These are phyloP conservation scores for Sphaeridia pumilis DNA, from an alignment of 2,888 invertebrate genomes.

Conservation along the genomic window DNA sequence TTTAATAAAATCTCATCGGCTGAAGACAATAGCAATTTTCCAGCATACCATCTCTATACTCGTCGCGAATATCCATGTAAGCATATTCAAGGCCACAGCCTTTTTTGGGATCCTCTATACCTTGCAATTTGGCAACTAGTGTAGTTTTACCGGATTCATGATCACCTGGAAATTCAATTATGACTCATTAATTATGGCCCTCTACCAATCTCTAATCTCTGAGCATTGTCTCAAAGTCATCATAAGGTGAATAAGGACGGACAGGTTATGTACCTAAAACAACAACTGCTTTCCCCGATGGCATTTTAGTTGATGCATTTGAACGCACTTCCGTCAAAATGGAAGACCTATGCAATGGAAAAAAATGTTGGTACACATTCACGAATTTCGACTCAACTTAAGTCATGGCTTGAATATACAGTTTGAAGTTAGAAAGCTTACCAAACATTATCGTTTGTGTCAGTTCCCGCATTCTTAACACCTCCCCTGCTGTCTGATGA, in stretches of 20 bases:
- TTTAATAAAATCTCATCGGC: too few species aligned
- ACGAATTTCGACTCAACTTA: too few species aligned
- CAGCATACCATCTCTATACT: conserved; percentile 83
- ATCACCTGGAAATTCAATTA: conserved; percentile 69
- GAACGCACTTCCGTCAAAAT: conserved; percentile 91
- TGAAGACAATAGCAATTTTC: neutral
- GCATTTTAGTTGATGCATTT: conserved; percentile 86
- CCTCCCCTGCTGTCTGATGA: conserved; percentile 24
- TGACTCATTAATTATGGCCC: too few species aligned
- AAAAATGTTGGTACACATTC: too few species aligned
- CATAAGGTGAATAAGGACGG: neutral
- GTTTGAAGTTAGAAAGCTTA: too few species aligned
- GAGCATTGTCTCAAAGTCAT: too few species aligned
- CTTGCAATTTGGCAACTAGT: conserved; percentile 89
- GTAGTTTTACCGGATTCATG: conserved; percentile 99
- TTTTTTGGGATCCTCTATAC: conserved; percentile 93
- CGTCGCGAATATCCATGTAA: conserved; percentile 93
- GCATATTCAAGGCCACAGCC: conserved; percentile 95
- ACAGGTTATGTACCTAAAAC: conserved; percentile 59
- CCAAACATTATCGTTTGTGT: conserved; percentile 36
- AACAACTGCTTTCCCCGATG: conserved; percentile 84
- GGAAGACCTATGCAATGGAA: too few species aligned
- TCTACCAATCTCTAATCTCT: too few species aligned
- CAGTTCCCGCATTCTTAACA: conserved; percentile 10
- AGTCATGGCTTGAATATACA: too few species aligned